Percentiles rank a stretch among this genome's conserved stretches.
Conservation (phyloP, 2,888 invertebrate species). For the Heliconius charithonia region DNA sequence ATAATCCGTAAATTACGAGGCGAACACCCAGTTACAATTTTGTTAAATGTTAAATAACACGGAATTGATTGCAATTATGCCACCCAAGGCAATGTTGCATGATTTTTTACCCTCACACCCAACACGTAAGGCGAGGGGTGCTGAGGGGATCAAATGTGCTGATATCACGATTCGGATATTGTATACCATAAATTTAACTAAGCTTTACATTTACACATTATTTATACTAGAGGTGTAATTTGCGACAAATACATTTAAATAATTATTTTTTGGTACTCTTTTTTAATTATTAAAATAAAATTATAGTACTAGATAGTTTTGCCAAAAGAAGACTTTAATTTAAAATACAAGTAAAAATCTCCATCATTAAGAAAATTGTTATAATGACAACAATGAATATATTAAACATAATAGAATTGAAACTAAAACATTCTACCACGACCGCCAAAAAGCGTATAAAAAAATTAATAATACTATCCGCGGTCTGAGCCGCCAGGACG, state of each 20-base stretch:
- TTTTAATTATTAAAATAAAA: neutral
- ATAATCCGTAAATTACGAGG: slow-evolving; percentile 2
- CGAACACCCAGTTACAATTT: slow-evolving; percentile 27
- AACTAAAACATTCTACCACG: slow-evolving; percentile 33
- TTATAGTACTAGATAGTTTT: neutral
- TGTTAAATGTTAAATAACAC: slow-evolving; percentile 47
- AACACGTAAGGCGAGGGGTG: slow-evolving; percentile 55
- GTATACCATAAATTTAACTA: slow-evolving; percentile 42
- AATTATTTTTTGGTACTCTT: neutral
- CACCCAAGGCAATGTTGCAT: slow-evolving; percentile 68
- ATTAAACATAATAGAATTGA: slow-evolving; percentile 6
- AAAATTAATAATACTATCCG: slow-evolving; percentile 44
- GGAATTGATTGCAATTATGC: slow-evolving; percentile 51
- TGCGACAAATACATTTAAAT: neutral
- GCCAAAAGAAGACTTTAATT: neutral
- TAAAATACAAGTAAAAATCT: neutral
- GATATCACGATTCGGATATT: slow-evolving; percentile 62
- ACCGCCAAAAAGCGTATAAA: slow-evolving; percentile 41
- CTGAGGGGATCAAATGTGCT: slow-evolving; percentile 65
- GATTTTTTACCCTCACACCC: slow-evolving; percentile 66
- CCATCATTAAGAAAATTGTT: neutral
- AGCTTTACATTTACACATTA: slow-evolving; percentile 35
- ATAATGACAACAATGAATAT: neutral
- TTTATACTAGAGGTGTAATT: neutral
- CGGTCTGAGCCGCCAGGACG: slow-evolving; percentile 35